These are phyloP conservation scores for Drosophila lacteicornis DNA, from an alignment of 1,140 invertebrate genomes.

Conservation along the genomic window DNA sequence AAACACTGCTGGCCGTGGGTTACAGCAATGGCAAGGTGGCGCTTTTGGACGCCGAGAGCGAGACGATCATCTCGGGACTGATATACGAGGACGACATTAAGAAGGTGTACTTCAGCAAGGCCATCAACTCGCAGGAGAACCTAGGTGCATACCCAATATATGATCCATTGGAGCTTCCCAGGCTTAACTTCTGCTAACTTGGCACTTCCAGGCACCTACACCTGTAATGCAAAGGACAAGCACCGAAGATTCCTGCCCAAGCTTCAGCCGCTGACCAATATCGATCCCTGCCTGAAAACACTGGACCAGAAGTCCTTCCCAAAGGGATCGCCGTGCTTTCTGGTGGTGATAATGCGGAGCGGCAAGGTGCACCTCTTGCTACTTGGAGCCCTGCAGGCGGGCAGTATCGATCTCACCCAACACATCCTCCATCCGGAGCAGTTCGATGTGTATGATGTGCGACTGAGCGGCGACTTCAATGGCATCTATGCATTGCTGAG, in stretches of 20 bases:
- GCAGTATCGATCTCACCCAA: conserved; percentile 88
- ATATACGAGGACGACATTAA: conserved; percentile 86
- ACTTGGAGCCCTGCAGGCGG: conserved; percentile 93
- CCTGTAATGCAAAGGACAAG: conserved; percentile 68
- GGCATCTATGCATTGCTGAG: conserved; percentile 86
- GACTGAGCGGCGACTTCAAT: conserved; percentile 87
- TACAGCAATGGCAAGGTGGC: conserved; percentile 90
- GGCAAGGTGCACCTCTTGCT: conserved; percentile 91
- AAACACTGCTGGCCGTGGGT: conserved; percentile 92
- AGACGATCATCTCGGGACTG: conserved; percentile 91
- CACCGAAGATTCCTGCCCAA: conserved; percentile 64
- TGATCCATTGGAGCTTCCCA: not conserved
- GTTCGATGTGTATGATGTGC: conserved; percentile 87
- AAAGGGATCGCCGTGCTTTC: conserved; percentile 90
- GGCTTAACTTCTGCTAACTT: not conserved
- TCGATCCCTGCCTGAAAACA: conserved; percentile 69
- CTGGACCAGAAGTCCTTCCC: conserved; percentile 88
- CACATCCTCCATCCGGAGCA: conserved; percentile 86
- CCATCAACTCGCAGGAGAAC: conserved; percentile 61
- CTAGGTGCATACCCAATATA: conserved; percentile 16
- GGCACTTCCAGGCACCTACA: conserved; percentile 48
- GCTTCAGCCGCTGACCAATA: conserved; percentile 67
- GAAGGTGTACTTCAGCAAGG: conserved; percentile 86
- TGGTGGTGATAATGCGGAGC: conserved; percentile 91
- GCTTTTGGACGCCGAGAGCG: conserved; percentile 95